Base-by-base conservation (phyloP, 2,888 invertebrate genomes). In the Drosophila borborema region DNA sequence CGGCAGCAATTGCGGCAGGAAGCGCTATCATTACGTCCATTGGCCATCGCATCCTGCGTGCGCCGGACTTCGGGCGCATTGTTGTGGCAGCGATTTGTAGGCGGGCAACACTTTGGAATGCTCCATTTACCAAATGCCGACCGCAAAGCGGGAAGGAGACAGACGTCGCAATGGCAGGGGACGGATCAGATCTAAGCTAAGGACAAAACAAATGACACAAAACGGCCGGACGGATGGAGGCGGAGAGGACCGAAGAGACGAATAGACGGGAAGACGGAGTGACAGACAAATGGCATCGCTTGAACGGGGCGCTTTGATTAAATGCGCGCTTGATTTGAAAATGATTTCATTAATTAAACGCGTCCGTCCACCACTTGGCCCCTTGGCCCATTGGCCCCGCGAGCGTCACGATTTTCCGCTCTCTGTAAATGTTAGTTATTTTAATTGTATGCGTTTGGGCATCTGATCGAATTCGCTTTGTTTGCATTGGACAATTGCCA, bases 341-440 rank as follows among this genome's bases (percentile, higher is more conserved):
- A 76, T 76, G 78, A 77, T 77, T 77, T 77, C 78, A 76, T 76
- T 76, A 76, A 76, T 77, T 76, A 64, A 77, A 77, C 48, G 49
- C 48, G 41, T 48, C 41, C 60, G 53, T 53, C 55, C 49, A 53
- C 54, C 43, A 14, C 23, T 5, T 23, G 36, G 20, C 38, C 38
- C 3, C 23, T 5, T 23, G 36, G 20, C 38, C 38, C 3, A 14
- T 18, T n/a, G 34, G 7, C 36, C 12, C 8, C n/a, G 10, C 7
- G 20, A 8, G 1, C 9, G 23, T 28, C 12, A 38, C n/a, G 16
- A 34, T 28, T 48, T 54, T 31, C 18, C 34, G 28, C 53, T 46
- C 34, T 40, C 38, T 45, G 23, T 34, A 46, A 46, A 23, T 58
- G 45, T 67, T 51, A 41, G 12, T 41, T 55, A 53, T 62, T 73